Evolutionary conservation across 2,113 vertebrate genomes (phyloP).

Genomic region (Abramis brama): DNA sequence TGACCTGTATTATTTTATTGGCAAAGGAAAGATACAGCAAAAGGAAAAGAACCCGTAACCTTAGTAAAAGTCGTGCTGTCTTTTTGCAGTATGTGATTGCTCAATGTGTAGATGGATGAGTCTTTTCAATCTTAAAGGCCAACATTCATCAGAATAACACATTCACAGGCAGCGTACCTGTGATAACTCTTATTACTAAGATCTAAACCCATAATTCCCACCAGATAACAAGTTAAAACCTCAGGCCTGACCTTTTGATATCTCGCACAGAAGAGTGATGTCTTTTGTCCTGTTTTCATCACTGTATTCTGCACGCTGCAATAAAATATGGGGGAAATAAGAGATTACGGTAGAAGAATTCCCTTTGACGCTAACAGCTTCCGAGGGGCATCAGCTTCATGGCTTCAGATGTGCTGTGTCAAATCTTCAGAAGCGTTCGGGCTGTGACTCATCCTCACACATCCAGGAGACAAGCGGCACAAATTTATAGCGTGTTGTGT

Average conservation of each 20-base stretch:
- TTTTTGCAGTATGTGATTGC: background rate
- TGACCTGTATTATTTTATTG: background rate
- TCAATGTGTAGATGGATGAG: background rate
- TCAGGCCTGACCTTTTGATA: conserved; percentile 46
- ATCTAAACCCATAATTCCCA: conserved; percentile 53
- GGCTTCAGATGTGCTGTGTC: conserved; percentile 35
- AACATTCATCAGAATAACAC: conserved; percentile 21
- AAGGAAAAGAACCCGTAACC: background rate
- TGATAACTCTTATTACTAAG: conserved; percentile 40
- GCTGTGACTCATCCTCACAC: conserved; percentile 20
- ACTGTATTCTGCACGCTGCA: conserved; percentile 51
- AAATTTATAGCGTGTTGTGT: background rate
- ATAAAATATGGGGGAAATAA: conserved; percentile 36
- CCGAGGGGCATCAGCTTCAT: conserved; percentile 34
- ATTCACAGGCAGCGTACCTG: conserved; percentile 14
- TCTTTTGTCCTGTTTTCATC: conserved; percentile 54
- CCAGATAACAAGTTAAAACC: conserved; percentile 34
- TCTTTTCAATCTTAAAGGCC: conserved; percentile 4
- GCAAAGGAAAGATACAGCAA: background rate
- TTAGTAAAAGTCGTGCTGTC: background rate
- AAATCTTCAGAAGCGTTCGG: conserved; percentile 25
- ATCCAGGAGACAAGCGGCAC: conserved; percentile 27
- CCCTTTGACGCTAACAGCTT: conserved; percentile 50
- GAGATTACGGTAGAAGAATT: conserved; percentile 35
- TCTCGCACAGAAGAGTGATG: conserved; percentile 54